phyloP scores from a whole-genome alignment of 2,888 invertebrate genomes.

The Aleiodes alternator region DNA sequence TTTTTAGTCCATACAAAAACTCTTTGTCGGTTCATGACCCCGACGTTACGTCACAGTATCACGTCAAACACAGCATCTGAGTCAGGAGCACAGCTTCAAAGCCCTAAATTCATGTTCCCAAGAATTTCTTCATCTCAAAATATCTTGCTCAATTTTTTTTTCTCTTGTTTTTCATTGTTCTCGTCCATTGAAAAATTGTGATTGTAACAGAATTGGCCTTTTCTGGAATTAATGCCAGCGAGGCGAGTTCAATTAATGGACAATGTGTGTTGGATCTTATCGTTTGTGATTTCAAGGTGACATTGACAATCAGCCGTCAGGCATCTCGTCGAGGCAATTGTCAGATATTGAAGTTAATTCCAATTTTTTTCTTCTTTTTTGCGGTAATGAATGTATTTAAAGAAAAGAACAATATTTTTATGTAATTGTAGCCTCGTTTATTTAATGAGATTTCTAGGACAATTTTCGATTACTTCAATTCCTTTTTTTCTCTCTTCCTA shows the following conservation, averaged over 20 bases:
- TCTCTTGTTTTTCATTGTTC: neutral
- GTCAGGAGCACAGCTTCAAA: neutral
- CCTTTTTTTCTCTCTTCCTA: too few species aligned
- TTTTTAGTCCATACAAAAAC: neutral
- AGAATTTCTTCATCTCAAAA: neutral
- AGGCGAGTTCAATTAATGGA: neutral
- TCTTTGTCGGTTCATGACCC: conserved; percentile 13
- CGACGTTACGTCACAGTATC: neutral
- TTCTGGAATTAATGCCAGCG: neutral
- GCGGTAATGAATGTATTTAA: too few species aligned
- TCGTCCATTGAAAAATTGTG: too few species aligned
- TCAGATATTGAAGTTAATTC: neutral
- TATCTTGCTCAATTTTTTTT: neutral
- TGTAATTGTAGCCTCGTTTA: too few species aligned
- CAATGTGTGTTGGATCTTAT: neutral
- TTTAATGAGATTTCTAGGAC: too few species aligned
- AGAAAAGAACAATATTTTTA: too few species aligned
- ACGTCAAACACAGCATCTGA: neutral
- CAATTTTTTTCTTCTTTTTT: neutral
- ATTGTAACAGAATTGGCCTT: neutral
- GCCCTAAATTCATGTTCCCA: neutral
- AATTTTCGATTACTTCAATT: too few species aligned
- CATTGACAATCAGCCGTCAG: neutral
- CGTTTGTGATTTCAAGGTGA: conserved; percentile 1
- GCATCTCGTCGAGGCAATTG: neutral